These are phyloP conservation scores for Irena cyanogastra DNA, from an alignment of 2,113 vertebrate species.

Conservation along the genomic window DNA sequence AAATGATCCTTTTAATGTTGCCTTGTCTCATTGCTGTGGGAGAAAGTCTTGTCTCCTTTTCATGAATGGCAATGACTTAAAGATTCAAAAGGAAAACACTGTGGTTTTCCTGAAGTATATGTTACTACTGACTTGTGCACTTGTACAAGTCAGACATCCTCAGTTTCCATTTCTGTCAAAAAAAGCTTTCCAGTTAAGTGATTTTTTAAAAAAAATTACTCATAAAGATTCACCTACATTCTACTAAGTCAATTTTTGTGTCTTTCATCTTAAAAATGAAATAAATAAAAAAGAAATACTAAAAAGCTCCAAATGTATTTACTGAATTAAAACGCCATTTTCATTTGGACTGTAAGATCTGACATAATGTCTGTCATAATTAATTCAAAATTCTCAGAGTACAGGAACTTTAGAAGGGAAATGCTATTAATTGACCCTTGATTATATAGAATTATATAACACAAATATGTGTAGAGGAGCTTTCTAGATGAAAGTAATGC, in stretches of 20 bases:
- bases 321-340: not conserved
- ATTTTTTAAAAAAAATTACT: not conserved
- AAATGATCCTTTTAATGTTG: not conserved
- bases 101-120: not conserved
- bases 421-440: fast-evolving
- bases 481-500: not conserved
- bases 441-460: not conserved
- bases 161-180: not conserved
- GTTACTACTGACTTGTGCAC: not conserved
- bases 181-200: not conserved
- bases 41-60: not conserved
- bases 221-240: not conserved
- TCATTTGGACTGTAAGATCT: not conserved
- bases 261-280: not conserved
- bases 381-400: not conserved
- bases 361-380: not conserved
- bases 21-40: not conserved
- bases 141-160: not conserved
- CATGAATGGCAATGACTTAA: not conserved
- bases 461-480: too few species aligned
- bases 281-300: too few species aligned
- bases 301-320: not conserved
- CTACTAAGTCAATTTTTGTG: not conserved
- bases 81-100: not conserved
- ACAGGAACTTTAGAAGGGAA: not conserved